Base-by-base conservation (phyloP, 2,797 vertebrate genomes). In the Mus caroli region DNA sequence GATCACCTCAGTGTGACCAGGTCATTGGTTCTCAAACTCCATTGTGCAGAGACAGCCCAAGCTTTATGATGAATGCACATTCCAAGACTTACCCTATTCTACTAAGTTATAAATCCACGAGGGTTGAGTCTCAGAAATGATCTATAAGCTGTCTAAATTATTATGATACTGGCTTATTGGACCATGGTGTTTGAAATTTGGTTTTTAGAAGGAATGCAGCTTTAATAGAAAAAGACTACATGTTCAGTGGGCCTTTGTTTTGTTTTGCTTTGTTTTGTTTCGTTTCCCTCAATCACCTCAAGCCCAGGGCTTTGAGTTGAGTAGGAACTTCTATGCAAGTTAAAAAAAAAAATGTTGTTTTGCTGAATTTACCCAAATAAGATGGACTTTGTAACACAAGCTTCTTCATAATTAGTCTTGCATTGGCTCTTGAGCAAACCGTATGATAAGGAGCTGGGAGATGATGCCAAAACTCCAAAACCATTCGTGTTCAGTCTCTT, bases 391-490 rank as follows among this genome's bases (percentile, higher is more conserved):
- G 6, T 50, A 67, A 31, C 62, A 91, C 56, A 11, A 83, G 34
- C 93, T 91, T 43, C 92, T 96, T 92, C n/a, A 22, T 50, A 94
- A 73, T 95, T 95, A 95, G 82, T 73, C 75, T 26, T 50, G 37
- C 54, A n/a, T 75, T 89, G 46, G 71, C 82, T 91, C 28, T 82
- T 71, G 60, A 91, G 17, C 12, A 94, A 89, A 34, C 34, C 54
- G 22, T 85, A 8, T 56, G 24, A 69, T 60, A 83, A 92, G 50
- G 54, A 86, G 17, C 22, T 34, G 77, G 11, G 87, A 86, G 19
- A 15, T n/a, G 34, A 84, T 40, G 37, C 64, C 60, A 20, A 60
- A 15, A 60, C 10, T 77, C 84, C 43, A 79, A 76, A 91, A 90
- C 78, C 26, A 3, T 90, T 82, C 37, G 15, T 82, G 86, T 85